Percentiles rank a stretch among this genome's conserved stretches.
These are phyloP conservation scores for Stenopsyche tienmushanensis DNA, from an alignment of 1,140 invertebrate species.

Conservation along the genomic window DNA sequence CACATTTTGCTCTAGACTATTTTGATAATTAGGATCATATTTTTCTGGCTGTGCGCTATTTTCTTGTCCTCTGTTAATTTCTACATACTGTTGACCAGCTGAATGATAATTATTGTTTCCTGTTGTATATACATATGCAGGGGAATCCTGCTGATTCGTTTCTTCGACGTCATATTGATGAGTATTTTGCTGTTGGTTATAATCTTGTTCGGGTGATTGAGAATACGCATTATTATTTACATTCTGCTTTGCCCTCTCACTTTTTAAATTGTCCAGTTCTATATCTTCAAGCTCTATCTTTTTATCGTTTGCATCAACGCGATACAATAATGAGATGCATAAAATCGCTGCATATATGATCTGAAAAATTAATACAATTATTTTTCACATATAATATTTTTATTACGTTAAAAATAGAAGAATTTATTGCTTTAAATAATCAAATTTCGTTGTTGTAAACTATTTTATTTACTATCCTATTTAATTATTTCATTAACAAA, in stretches of 20 bases:
- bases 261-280: conserved; percentile 54
- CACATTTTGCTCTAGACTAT: background rate
- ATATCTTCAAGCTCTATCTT: conserved; percentile 56
- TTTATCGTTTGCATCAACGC: conserved; percentile 47
- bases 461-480: too few relatives aligned
- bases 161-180: conserved; percentile 40
- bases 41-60: background rate
- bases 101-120: conserved; percentile 16
- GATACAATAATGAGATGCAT: conserved; percentile 40
- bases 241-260: conserved; percentile 47
- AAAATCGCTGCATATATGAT: conserved; percentile 41
- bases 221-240: conserved; percentile 13
- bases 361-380: conserved; percentile 47
- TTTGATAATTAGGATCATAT: conserved; percentile 2
- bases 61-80: conserved; percentile 20
- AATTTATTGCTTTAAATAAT: too few relatives aligned
- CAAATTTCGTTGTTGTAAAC: too few relatives aligned
- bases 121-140: conserved; percentile 15
- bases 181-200: conserved; percentile 12
- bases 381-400: background rate
- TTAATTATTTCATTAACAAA: too few relatives aligned
- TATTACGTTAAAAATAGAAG: background rate
- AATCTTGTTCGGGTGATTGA: conserved; percentile 6
- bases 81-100: conserved; percentile 18
- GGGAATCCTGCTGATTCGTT: conserved; percentile 9